Percentiles rank a stretch among this genome's conserved stretches.
Conservation (phyloP, 2,888 invertebrate genomes). For the Nasonia oneida region DNA sequence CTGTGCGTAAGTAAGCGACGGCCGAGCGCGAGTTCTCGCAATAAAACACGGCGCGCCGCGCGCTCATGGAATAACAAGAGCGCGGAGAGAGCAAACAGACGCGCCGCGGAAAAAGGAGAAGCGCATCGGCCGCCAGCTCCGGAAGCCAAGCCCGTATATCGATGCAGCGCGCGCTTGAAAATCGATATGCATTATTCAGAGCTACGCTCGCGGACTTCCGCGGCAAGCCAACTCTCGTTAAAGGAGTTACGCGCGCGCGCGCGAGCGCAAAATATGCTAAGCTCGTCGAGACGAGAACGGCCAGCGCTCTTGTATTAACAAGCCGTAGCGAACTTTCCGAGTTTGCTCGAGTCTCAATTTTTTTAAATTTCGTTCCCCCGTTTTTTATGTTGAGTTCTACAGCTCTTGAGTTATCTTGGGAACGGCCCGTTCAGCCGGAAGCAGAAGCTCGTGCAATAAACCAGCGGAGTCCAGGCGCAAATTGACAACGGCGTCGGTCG, state of each 20-base stretch:
- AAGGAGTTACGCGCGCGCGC: background rate
- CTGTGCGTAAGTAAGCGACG: no score
- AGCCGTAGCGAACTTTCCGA: slow-evolving; percentile 22
- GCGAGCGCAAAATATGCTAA: slow-evolving; percentile 26
- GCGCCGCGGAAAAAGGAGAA: background rate
- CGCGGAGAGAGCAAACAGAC: background rate
- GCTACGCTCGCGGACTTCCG: background rate
- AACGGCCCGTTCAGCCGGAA: no score
- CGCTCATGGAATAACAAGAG: no score
- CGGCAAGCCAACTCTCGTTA: background rate
- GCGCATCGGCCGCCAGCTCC: background rate
- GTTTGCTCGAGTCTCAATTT: background rate
- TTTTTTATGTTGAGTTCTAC: no score
- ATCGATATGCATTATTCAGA: slow-evolving; percentile 50
- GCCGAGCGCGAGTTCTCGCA: no score
- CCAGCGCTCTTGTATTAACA: slow-evolving; percentile 18
- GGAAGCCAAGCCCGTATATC: background rate
- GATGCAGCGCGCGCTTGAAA: background rate
- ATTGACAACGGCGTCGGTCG: slow-evolving; percentile 14
- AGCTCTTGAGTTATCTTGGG: no score
- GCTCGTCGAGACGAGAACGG: slow-evolving; percentile 30
- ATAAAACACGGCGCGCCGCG: no score
- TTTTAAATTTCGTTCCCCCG: background rate
- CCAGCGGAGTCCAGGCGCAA: no score
- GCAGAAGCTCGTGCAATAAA: background rate